These are phyloP conservation scores for Albula glossodonta DNA, from an alignment of 2,113 vertebrate species.

Conservation along the genomic window DNA sequence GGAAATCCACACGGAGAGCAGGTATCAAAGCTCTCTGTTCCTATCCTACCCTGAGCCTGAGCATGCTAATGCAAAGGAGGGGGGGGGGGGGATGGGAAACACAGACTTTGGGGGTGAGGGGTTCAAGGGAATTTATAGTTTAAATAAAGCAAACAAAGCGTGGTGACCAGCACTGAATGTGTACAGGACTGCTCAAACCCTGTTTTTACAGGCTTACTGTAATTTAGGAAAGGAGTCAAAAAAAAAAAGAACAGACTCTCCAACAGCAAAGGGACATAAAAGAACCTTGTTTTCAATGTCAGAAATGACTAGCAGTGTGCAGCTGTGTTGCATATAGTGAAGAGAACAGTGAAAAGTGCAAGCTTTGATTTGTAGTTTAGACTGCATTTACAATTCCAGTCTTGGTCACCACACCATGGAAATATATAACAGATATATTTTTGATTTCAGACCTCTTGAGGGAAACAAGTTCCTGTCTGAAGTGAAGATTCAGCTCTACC, in stretches of 20 bases:
- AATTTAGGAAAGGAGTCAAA: background rate
- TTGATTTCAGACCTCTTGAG: background rate
- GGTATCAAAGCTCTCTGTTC: background rate
- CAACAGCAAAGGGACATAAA: too few species aligned
- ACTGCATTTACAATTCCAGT: too few species aligned
- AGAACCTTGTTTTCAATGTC: too few species aligned
- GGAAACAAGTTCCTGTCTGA: background rate
- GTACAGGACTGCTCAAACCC: background rate
- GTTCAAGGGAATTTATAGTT: background rate
- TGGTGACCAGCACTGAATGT: background rate
- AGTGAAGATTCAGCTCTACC: background rate
- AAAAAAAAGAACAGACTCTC: background rate
- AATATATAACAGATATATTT: background rate
- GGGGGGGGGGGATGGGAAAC: background rate
- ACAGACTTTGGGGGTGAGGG: background rate
- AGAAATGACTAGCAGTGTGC: too few species aligned
- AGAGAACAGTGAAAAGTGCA: too few species aligned
- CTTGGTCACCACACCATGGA: too few species aligned
- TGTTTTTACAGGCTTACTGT: background rate
- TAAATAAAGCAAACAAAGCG: background rate
- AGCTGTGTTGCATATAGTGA: too few species aligned
- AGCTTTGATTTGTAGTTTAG: too few species aligned
- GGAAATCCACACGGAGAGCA: background rate
- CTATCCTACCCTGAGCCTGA: background rate
- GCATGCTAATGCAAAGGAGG: background rate